Conservation (phyloP, 1,140 invertebrate genomes). For the Metopolophium dirhodum region DNA sequence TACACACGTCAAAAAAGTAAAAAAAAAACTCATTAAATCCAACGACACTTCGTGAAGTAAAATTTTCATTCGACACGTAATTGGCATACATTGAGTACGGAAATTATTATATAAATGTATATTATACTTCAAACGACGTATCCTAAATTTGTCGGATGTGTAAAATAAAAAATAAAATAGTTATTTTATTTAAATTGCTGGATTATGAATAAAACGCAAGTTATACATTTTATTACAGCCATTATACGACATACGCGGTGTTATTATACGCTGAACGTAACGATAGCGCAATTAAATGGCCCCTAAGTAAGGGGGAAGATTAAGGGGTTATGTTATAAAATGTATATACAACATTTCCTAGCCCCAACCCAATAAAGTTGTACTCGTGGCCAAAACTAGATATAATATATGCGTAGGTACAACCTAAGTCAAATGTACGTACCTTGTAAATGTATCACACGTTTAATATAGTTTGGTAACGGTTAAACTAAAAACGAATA, state of each 20-base stretch:
- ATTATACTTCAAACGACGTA: not conserved
- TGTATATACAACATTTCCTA: not conserved
- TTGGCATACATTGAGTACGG: not conserved
- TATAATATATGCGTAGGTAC: not conserved
- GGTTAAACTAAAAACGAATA: not conserved
- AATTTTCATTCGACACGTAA: not conserved
- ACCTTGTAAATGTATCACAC: not conserved
- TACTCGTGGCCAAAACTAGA: not conserved
- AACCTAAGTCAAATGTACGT: not conserved
- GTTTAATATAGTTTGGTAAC: not conserved
- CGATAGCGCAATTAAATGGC: not conserved
- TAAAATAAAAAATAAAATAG: not conserved
- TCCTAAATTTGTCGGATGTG: not conserved
- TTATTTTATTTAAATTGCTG: constrained; percentile 1
- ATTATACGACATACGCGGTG: not conserved
- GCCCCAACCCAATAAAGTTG: not conserved
- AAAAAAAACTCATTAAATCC: not conserved
- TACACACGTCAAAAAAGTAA: not conserved
- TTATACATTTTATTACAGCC: not conserved
- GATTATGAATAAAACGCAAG: not conserved
- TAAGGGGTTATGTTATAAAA: not conserved
- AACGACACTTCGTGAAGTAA: not conserved
- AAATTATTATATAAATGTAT: not conserved
- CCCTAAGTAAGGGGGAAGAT: not conserved
- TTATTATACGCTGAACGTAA: not conserved